phyloP scores from a whole-genome alignment of 2,113 vertebrate species.

The Henicopernis longicauda region DNA sequence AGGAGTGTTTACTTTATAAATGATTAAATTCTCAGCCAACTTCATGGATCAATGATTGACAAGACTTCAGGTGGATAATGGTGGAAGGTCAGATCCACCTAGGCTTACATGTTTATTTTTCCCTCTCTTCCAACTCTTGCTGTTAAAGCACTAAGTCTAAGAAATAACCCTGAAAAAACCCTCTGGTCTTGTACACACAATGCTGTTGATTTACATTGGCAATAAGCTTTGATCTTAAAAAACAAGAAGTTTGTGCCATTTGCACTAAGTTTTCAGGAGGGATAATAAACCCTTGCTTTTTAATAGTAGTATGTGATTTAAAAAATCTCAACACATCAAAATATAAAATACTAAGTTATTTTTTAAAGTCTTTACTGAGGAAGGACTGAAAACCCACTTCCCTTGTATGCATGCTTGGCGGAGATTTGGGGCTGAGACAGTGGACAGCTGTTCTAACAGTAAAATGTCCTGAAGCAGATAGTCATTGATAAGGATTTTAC shows the following conservation, averaged over 20 bases:
- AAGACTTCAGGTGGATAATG: not conserved
- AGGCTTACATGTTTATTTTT: not conserved
- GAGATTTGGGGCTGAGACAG: not conserved
- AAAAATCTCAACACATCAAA: not conserved
- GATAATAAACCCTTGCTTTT: not conserved
- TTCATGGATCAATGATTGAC: not conserved
- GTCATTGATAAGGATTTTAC: not conserved
- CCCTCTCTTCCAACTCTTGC: not conserved
- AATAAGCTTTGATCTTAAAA: not conserved
- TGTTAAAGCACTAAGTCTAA: not conserved
- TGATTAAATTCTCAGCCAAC: not conserved
- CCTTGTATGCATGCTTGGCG: not conserved
- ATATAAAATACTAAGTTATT: not conserved
- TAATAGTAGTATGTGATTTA: not conserved
- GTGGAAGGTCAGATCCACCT: not conserved
- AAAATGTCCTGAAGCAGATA: not conserved
- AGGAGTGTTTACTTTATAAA: not conserved
- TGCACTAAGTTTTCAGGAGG: not conserved
- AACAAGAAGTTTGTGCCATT: not conserved
- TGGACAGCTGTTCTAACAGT: not conserved
- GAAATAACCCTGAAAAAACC: not conserved
- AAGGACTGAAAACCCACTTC: not conserved
- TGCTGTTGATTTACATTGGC: not conserved
- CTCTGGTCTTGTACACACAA: not conserved
- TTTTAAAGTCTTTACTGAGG: not conserved